Evolutionary conservation across 2,888 invertebrate genomes (phyloP), one percentile per base, ranked within the genome.

Genomic region (Peribatodes rhomboidaria): DNA sequence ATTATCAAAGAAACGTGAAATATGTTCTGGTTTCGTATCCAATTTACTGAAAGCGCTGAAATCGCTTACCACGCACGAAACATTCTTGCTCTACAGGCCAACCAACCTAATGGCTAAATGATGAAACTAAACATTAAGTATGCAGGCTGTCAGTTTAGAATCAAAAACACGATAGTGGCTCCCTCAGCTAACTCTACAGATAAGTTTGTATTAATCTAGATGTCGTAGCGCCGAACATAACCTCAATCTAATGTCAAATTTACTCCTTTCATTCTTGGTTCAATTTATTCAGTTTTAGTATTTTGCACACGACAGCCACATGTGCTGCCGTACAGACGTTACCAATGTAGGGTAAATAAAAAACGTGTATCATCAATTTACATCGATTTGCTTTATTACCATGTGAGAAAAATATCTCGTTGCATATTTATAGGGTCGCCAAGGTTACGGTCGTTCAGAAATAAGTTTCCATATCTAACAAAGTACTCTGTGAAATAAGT

Each of bases 371-470:
- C 6, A 16, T 11, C 11, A 37, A 49, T 16, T 33, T 35, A 20
- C 7, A 18, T 18, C 11, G 18, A 20, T 37, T 50, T 35, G 13
- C 2, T 33, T 41, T 9, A 31, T 18, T 13, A 39, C 37, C 41
- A 27, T 20, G 13, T 50, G 9, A 11, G 35, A 57, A 42, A 6
- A 42, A 55, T 22, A 37, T 13, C 27, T 47, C 18, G 33, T 1
- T 46, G 4, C 58, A 57, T 70, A 68, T 72, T 16, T 33, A 68
- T 72, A 68, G 61, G 68, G 72, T 76, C 68, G 70, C 56, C 72
- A 74, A 79, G 75, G 80, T 76, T 75, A 75, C 67, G 70, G 74
- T 70, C 65, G 57, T 64, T 68, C 53, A 68, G 22, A 44, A 55
- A 49, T 39, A n/a, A n/a, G n/a, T n/a, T n/a, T n/a, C n/a, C n/a